Conservation (phyloP, 2,113 vertebrate species). For the Suricata suricatta region DNA sequence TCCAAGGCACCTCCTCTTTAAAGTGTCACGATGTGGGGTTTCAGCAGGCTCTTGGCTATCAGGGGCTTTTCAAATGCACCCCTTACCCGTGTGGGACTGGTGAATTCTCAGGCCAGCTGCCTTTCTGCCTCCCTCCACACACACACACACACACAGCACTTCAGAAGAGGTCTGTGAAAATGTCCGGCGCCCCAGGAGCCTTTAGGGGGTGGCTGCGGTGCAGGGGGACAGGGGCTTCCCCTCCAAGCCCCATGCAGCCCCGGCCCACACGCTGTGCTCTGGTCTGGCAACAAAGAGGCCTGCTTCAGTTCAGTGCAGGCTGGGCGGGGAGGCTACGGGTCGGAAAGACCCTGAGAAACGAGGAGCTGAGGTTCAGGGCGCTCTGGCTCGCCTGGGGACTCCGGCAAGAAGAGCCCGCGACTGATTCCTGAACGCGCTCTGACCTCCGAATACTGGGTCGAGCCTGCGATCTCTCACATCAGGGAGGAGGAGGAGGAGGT, state of each 20-base stretch:
- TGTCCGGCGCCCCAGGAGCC: rapidly evolving
- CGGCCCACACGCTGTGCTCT: neutral
- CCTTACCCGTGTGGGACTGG: neutral
- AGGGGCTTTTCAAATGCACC: neutral
- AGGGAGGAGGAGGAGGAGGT: neutral
- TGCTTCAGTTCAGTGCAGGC: neutral
- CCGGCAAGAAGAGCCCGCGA: neutral
- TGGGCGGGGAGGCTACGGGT: neutral
- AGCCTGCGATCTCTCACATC: neutral
- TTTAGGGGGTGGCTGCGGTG: rapidly evolving
- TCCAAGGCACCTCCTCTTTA: neutral
- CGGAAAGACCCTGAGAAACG: neutral
- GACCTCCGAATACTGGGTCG: neutral
- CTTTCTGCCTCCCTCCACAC: neutral
- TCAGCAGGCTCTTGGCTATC: neutral
- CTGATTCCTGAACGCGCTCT: neutral
- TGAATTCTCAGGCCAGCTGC: neutral
- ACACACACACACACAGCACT: neutral
- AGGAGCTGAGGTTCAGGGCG: neutral
- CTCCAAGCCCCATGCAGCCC: rapidly evolving
- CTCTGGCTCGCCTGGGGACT: neutral
- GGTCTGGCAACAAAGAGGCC: neutral
- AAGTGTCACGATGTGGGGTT: neutral
- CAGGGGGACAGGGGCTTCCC: neutral
- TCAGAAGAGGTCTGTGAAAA: neutral